Base-by-base conservation (phyloP, 2,113 vertebrate species). In the Rhizomys pruinosus region DNA sequence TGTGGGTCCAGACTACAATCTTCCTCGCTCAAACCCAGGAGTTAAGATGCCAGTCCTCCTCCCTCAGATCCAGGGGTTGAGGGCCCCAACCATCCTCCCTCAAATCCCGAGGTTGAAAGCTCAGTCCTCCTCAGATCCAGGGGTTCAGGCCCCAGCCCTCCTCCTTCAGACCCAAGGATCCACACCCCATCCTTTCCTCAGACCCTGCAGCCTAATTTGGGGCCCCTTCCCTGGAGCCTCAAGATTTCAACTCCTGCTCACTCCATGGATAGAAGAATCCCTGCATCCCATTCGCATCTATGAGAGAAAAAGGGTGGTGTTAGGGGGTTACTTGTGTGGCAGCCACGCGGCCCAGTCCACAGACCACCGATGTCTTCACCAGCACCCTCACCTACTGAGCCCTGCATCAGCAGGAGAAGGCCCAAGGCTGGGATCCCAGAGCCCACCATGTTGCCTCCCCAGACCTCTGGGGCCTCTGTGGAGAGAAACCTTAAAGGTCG, bases 231-330 rank as follows among this genome's bases (percentile, higher is more conserved):
- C 85, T 39, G 1, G n/a, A 52, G 11, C 13, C 52, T 78, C 73
- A 25, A 22, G 8, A 2, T 64, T 66, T 87, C 29, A 16, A 17
- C 37, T 71, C 17, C 72, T 42, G 63, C 97, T 97, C 92, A 97
- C 97, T 97, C 97, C 97, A 97, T 37, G 96, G 96, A 8, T 96
- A 97, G 95, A 97, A 97, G 93, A 96, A 97, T 32, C 96, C 91
- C 64, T 97, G 96, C 81, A 97, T 96, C 76, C 96, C 97, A 63
- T 95, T 95, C 37, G 93, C 95, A 2, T 95, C 97, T 97, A 93
- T 47, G 85, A 73, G 84, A 92, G 55, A 90, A 52, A 92, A 80
- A 4, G 66, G 29, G 25, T 8, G 5, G 27, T 9, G 23, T 74
- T 52, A n/a, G 47, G 63, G 47, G 13, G 32, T 32, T n/a, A n/a